phyloP scores from a whole-genome alignment of 2,113 vertebrate species.

The Trematomus loennbergii region DNA sequence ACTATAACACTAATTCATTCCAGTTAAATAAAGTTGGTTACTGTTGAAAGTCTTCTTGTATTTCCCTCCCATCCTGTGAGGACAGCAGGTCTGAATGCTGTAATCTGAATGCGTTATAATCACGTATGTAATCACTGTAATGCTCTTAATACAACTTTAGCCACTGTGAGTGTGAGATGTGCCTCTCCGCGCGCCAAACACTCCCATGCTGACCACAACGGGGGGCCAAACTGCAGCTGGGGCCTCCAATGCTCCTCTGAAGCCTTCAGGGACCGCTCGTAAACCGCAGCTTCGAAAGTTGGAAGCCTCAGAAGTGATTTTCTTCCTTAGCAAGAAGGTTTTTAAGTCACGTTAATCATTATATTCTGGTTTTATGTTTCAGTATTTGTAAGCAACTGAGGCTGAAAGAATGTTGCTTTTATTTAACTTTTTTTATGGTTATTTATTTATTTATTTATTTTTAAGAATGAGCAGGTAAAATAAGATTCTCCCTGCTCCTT shows the following conservation, averaged over 20 bases:
- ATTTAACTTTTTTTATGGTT: no score
- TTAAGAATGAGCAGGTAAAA: no score
- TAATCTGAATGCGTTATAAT: no score
- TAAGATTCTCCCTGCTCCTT: no score
- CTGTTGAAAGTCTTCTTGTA: no score
- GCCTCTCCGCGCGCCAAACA: slow-evolving; percentile 58
- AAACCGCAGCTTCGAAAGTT: not conserved
- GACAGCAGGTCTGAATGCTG: not conserved
- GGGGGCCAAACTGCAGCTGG: slow-evolving; percentile 25
- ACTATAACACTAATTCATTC: not conserved
- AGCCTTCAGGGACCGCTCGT: slow-evolving; percentile 33
- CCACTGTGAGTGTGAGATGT: slow-evolving; percentile 42
- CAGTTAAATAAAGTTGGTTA: not conserved
- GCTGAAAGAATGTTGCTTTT: no score
- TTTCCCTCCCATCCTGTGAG: no score
- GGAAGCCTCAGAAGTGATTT: no score
- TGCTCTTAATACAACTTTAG: not conserved
- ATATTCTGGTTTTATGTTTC: no score
- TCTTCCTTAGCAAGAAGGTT: no score
- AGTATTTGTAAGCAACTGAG: no score
- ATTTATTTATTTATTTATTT: no score
- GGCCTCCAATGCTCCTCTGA: slow-evolving; percentile 5
- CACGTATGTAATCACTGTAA: not conserved
- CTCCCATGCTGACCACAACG: slow-evolving; percentile 46
- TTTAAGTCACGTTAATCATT: not conserved